Evolutionary conservation across 2,888 invertebrate genomes (phyloP).

Genomic region (Pseudeuparius sepicola): DNA sequence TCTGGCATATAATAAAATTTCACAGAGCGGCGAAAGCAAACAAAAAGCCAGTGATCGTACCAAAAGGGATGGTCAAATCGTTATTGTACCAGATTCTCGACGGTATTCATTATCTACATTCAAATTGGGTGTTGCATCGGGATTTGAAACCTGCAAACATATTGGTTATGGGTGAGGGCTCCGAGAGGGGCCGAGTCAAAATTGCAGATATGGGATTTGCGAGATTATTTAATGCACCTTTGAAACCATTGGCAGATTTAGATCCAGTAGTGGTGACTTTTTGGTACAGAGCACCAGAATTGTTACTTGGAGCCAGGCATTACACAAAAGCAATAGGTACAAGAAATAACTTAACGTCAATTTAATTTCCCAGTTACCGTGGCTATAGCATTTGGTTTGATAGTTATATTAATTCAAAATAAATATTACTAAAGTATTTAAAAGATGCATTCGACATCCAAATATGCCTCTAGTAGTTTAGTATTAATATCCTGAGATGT

Average conservation of each 20-base stretch:
- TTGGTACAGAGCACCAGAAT: constrained; percentile 98
- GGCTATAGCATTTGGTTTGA: no score
- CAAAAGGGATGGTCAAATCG: constrained; percentile 96
- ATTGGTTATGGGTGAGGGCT: constrained; percentile 97
- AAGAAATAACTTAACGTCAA: no score
- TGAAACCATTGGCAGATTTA: constrained; percentile 94
- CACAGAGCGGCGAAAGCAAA: constrained; percentile 96
- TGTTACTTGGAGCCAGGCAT: constrained; percentile 88
- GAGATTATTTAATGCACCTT: constrained; percentile 90
- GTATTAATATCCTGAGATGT: no score
- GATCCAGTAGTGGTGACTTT: constrained; percentile 99
- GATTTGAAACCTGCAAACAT: constrained; percentile 99
- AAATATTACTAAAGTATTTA: no score
- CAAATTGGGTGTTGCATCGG: constrained; percentile 97
- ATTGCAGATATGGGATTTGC: constrained; percentile 99
- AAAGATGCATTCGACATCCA: no score
- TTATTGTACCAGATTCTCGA: constrained; percentile 95
- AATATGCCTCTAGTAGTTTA: no score
- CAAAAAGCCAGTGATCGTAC: constrained; percentile 92
- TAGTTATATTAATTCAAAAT: no score
- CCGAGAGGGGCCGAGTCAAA: constrained; percentile 92
- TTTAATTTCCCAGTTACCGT: no score
- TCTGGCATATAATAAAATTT: constrained; percentile 99
- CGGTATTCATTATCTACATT: constrained; percentile 97
- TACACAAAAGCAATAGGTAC: constrained; percentile 95